Evolutionary conservation across 2,113 vertebrate species (phyloP).

Genomic region (Phasianus colchicus): DNA sequence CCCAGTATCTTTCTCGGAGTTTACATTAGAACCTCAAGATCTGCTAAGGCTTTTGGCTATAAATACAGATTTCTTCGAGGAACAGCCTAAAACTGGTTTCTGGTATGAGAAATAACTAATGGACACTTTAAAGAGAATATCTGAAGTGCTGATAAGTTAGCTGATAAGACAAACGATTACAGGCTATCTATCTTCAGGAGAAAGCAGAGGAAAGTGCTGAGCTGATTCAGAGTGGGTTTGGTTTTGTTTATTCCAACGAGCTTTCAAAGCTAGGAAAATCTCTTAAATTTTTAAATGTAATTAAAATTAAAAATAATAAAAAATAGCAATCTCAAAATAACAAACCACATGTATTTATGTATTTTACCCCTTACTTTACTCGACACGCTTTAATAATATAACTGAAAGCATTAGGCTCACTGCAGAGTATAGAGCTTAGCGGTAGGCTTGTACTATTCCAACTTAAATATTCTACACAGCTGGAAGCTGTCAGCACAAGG

Average conservation of each 20-base stretch:
- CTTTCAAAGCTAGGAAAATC: background rate
- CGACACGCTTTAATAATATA: background rate
- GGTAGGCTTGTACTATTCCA: background rate
- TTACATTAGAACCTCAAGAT: background rate
- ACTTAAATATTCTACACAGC: slow-evolving; percentile 17
- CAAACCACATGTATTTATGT: background rate
- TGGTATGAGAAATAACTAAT: background rate
- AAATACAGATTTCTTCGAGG: background rate
- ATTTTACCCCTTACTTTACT: background rate
- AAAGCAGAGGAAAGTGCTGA: background rate
- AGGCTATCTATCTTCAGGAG: background rate
- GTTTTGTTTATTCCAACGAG: background rate
- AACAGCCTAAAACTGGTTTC: background rate
- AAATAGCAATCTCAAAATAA: background rate
- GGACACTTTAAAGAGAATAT: background rate
- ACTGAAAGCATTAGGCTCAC: background rate
- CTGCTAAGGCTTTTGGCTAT: background rate
- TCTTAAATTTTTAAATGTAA: background rate
- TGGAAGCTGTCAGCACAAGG: slow-evolving; percentile 34
- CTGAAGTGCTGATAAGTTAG: background rate
- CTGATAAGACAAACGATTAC: background rate
- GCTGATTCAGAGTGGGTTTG: background rate
- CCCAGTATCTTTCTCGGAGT: background rate
- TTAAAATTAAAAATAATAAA: background rate
- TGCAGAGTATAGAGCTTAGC: background rate